A percentile compares a stretch with the other conserved stretches of the same genome.
These are phyloP conservation scores for Ivindomyrus marchei DNA, from an alignment of 2,113 vertebrate species.

Conservation along the genomic window DNA sequence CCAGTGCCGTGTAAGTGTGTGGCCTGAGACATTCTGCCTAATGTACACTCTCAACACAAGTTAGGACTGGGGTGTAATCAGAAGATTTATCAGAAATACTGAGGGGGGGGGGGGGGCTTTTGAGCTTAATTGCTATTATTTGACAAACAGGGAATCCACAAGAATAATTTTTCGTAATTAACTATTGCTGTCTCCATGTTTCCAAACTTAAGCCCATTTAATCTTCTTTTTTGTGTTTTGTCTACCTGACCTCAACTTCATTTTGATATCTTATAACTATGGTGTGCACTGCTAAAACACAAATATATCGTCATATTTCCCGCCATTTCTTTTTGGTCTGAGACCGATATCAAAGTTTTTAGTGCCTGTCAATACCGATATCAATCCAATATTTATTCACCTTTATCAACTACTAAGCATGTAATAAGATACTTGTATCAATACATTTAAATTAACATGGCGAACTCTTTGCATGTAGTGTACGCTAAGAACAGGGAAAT, in stretches of 20 bases:
- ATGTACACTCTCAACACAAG: background rate
- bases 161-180: background rate
- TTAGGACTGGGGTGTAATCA: background rate
- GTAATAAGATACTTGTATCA: background rate
- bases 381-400: background rate
- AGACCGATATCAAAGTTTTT: background rate
- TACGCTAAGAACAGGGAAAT: background rate
- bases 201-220: background rate
- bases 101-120: background rate
- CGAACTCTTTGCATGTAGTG: background rate
- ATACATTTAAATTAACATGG: background rate
- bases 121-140: background rate
- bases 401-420: background rate
- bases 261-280: background rate
- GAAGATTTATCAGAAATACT: background rate
- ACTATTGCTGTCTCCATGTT: background rate
- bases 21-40: background rate
- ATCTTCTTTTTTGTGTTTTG: background rate
- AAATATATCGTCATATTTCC: background rate
- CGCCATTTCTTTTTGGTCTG: background rate
- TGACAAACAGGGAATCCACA: background rate
- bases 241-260: background rate
- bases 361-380: background rate
- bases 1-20: background rate
- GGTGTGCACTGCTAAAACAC: background rate